Conservation (phyloP, 2,113 vertebrate species). For the Scalopus aquaticus region DNA sequence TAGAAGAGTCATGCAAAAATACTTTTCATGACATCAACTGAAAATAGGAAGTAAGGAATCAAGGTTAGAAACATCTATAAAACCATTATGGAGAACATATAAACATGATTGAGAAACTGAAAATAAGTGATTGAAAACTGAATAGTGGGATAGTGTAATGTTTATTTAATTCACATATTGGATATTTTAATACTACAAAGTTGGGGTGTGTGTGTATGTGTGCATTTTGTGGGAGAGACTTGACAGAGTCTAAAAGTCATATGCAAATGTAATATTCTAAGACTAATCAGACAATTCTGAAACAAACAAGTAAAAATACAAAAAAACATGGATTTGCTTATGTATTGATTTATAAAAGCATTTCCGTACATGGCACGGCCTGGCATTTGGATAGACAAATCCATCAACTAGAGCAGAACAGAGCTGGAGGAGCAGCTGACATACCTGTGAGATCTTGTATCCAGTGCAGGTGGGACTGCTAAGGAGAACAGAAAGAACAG, state of each 20-base stretch:
- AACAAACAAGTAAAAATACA: background rate
- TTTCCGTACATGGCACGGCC: background rate
- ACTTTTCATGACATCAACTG: background rate
- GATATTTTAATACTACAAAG: background rate
- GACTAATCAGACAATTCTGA: background rate
- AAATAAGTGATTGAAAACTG: background rate
- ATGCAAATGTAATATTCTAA: background rate
- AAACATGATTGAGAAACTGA: background rate
- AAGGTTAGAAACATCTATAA: background rate
- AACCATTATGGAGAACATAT: background rate
- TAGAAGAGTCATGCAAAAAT: background rate
- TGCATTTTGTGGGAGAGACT: background rate
- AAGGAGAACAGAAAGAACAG: background rate
- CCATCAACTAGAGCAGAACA: background rate
- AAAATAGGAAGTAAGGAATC: background rate
- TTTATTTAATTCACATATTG: constrained; percentile 4
- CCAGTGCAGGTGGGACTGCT: background rate
- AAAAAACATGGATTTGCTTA: background rate
- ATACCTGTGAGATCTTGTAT: background rate
- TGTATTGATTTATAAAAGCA: background rate
- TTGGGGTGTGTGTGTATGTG: background rate
- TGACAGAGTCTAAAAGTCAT: background rate
- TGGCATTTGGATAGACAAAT: background rate
- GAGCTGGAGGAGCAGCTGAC: background rate
- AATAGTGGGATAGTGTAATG: background rate